Base-by-base conservation (phyloP, 2,888 invertebrate species). In the Brachynemurus nebulosus region DNA sequence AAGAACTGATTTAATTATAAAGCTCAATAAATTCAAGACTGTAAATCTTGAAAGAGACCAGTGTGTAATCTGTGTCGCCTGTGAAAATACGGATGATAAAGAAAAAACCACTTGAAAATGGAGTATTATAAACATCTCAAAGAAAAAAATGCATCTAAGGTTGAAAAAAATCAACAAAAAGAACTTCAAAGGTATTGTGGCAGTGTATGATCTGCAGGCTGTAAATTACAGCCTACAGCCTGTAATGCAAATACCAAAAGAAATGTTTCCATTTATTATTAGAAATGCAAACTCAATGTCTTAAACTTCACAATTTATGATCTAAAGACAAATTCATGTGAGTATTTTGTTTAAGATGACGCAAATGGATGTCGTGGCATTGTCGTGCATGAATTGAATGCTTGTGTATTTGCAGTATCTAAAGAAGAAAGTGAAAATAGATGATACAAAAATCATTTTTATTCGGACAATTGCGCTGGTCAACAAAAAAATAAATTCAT, bases 391-490 rank as follows among this genome's bases (percentile, higher is more conserved):
- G 53, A 55, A 52, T 53, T 55, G 20, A 53, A 48, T 14, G 48
- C 42, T 25, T 53, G 53, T 46, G 36, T 55, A 18, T 45, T n/a
- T 47, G 7, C 45, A 43, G 18, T 52, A 47, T 34, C 35, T 50
- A 4, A 17, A 50, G 44, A 38, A 42, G 12, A 36, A 19, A 41
- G 12, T 35, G 16, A 42, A 25, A 25, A 12, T 19, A 25, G 12
- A 40, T 4, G 16, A 20, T 11, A 30, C 40, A 25, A 27, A 45
- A 6, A 25, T 23, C 17, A 47, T 12, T 52, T 57, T 38, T 58
- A 52, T 48, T 52, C 54, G 9, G 55, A 56, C 44, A 57, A 55
- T 45, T 56, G 57, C 40, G 19, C 44, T 27, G 54, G 52, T 2
- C 54, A 54, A 41, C 47, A 55, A 33, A 55, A 56, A 47, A 56